Evolutionary conservation across 2,113 vertebrate genomes (phyloP).

Genomic region (Microtus montanus): DNA sequence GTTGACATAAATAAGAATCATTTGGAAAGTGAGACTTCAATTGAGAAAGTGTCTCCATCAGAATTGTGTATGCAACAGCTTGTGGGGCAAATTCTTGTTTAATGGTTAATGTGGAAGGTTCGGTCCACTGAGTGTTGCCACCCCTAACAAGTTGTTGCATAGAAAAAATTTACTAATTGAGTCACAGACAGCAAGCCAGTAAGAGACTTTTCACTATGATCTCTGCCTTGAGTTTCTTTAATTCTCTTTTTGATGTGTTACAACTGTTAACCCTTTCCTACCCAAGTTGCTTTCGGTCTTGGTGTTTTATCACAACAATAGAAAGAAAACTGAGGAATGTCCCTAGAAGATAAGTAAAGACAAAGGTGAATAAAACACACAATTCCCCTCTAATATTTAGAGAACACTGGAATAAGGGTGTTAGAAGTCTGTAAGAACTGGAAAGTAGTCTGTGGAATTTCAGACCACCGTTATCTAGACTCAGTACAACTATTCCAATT

Average conservation of each 20-base stretch:
- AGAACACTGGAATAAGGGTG: background rate
- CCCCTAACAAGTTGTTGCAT: background rate
- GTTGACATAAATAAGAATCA: background rate
- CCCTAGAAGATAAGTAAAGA: background rate
- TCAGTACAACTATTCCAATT: background rate
- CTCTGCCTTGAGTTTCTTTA: background rate
- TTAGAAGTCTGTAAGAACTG: background rate
- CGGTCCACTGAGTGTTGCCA: rapidly evolving
- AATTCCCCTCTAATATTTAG: too few relatives aligned
- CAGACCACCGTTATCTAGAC: background rate
- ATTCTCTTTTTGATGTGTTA: background rate
- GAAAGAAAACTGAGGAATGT: background rate
- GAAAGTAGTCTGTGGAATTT: background rate
- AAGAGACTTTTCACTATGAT: background rate
- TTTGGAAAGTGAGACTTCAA: background rate
- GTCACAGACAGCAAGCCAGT: background rate
- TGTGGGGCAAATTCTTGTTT: background rate
- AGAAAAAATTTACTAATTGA: background rate
- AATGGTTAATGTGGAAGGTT: too few relatives aligned
- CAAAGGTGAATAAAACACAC: background rate
- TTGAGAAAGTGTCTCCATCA: background rate
- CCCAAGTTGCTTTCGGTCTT: background rate
- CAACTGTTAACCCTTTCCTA: background rate
- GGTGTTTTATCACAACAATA: background rate
- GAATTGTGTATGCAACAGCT: background rate